A percentile compares a stretch with the other conserved stretches of the same genome.
Conservation (phyloP, 2,113 vertebrate species). For the Cinclus cinclus region DNA sequence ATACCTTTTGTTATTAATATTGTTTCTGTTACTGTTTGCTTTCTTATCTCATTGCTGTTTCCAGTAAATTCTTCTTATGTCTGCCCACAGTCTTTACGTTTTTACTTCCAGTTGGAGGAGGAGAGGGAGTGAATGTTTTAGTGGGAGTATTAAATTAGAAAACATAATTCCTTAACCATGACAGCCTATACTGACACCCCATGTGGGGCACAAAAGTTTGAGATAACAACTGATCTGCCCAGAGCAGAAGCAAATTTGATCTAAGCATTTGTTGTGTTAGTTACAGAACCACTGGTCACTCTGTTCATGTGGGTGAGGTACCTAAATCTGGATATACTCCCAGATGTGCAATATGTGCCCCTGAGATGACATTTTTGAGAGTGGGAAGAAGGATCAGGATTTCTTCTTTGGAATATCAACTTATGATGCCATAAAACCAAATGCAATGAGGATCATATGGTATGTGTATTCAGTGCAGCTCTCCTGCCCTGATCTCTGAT, state of each 20-base stretch:
- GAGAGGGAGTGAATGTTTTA: background rate
- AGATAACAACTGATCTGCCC: background rate
- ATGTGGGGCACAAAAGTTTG: background rate
- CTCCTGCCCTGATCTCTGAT: background rate
- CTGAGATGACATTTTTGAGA: background rate
- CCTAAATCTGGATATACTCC: too few relatives aligned
- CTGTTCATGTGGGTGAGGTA: background rate
- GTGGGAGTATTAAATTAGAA: too few relatives aligned
- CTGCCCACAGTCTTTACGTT: background rate
- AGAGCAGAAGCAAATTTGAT: background rate
- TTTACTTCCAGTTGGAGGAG: background rate
- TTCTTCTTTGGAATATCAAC: background rate
- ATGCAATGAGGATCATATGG: background rate
- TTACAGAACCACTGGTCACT: background rate
- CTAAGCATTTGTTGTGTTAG: background rate
- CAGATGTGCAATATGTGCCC: too few relatives aligned
- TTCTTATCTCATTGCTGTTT: too few relatives aligned
- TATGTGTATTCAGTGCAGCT: background rate
- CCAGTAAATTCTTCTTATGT: background rate
- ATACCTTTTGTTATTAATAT: background rate
- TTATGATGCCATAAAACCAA: background rate
- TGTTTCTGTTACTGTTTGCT: background rate
- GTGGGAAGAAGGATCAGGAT: background rate
- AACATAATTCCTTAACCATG: background rate
- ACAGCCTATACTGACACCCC: too few relatives aligned